Evolutionary conservation across 2,888 invertebrate species (phyloP), one percentile per base, ranked within the genome.

Genomic region (Lamellibrachia satsuma): DNA sequence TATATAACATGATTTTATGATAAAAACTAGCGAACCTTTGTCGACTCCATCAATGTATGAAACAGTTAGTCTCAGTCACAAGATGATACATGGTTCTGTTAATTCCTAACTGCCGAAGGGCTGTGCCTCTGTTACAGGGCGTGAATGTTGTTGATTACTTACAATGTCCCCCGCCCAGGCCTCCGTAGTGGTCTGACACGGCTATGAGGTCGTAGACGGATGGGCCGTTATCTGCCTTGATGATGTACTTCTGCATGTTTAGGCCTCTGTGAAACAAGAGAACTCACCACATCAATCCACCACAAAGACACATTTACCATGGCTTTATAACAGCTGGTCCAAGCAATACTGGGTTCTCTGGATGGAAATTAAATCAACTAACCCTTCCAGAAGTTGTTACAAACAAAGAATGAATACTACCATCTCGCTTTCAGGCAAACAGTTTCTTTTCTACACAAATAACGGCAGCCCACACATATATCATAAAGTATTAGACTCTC

Each of bases 131-230:
- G 75, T 75, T 11, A 22, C 22, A 75, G 60, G 60, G 75, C 9
- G 55, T 55, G 55, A 55, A 55, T 55, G 55, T 55, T 55, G 55
- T 7, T 55, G 22, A 52, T 11, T 91, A 96, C 96, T 95, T 95
- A 96, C 96, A 96, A 94, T 96, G 96, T 90, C 96, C 96, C 4
- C 96, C 96, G n/a, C 96, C 96, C 90, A 96, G 95, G 52, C 97
- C 97, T 90, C 97, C 97, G 95, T 97, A 97, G 95, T 97, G 97
- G 95, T 97, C 97, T 91, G 97, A 96, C 9, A 97, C 97, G 52
- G 97, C 97, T 60, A 97, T 96, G 93, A 97, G 95, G 95, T 97
- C 97, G 94, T 97, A 97, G 7, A 95, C 93, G 60, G 96, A 95
- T 39, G 95, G 95, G 9, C 95, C 95, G 93, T 96, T 96, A 27